A percentile compares a stretch with the other conserved stretches of the same genome.
These are phyloP conservation scores for Oreotrochilus melanogaster DNA, from an alignment of 2,113 vertebrate genomes.

Conservation along the genomic window DNA sequence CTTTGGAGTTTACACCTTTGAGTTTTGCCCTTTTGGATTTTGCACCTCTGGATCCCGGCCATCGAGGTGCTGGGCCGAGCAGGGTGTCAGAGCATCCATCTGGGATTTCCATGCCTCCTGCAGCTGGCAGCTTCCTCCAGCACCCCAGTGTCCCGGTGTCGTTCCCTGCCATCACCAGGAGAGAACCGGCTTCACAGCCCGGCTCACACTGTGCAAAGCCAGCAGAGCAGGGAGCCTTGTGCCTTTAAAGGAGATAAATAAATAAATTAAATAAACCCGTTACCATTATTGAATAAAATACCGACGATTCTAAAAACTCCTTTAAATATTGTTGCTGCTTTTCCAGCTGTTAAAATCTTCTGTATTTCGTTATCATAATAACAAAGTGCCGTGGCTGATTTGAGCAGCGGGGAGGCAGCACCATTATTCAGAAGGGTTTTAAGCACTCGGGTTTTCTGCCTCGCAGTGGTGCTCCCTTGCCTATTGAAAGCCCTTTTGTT, in stretches of 20 bases:
- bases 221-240: not conserved
- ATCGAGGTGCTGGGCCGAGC: not conserved
- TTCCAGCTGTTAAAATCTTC: conserved; percentile 81
- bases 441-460: conserved; percentile 59
- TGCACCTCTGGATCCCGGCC: not conserved
- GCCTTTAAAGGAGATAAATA: conserved; percentile 45
- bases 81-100: not conserved
- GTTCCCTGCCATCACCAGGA: conserved; percentile 40
- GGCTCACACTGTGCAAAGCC: not conserved
- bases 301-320: conserved; percentile 68
- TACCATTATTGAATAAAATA: conserved; percentile 73
- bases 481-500: conserved; percentile 55
- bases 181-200: not conserved
- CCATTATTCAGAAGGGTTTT: conserved; percentile 71
- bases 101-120: not conserved
- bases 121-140: not conserved
- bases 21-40: not conserved
- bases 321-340: conserved; percentile 78
- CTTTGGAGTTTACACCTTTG: not conserved
- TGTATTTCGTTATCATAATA: conserved; percentile 80
- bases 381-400: conserved; percentile 78
- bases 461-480: conserved; percentile 48
- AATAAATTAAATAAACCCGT: conserved; percentile 50
- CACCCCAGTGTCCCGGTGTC: not conserved
- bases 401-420: conserved; percentile 73